A percentile compares a stretch with the other conserved stretches of the same genome.
Conservation (phyloP, 2,113 vertebrate genomes). For the Ovis canadensis region DNA sequence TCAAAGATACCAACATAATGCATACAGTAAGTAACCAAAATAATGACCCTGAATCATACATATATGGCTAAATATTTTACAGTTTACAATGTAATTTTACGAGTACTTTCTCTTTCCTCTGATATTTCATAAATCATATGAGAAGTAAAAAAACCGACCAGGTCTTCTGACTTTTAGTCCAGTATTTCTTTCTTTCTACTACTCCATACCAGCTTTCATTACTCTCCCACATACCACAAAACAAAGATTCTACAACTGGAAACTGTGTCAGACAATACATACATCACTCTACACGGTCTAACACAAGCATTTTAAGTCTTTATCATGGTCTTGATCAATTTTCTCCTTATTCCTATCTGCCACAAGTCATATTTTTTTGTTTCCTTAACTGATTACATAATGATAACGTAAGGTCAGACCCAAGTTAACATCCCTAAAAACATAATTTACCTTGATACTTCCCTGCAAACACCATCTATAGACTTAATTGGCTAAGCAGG, state of each 20-base stretch:
- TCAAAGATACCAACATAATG: neutral
- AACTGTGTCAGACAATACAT: neutral
- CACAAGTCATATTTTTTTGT: neutral
- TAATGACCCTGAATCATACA: neutral
- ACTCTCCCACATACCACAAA: neutral
- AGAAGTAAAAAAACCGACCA: neutral
- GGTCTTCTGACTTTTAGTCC: neutral
- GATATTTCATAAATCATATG: neutral
- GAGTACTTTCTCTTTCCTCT: neutral
- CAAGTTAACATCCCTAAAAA: neutral
- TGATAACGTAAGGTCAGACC: neutral
- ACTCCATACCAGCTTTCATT: neutral
- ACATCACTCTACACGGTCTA: neutral
- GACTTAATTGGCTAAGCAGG: neutral
- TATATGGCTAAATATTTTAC: neutral
- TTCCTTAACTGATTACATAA: conserved; percentile 8
- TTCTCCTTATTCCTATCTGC: neutral
- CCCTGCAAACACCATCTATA: neutral
- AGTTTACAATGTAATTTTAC: neutral
- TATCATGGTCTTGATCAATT: neutral
- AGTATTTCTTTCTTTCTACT: neutral
- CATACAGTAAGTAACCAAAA: neutral
- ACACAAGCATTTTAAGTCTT: neutral
- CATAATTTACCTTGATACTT: neutral
- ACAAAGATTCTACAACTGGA: neutral